phyloP scores from a whole-genome alignment of 2,113 vertebrate genomes.

The Rhea pennata region DNA sequence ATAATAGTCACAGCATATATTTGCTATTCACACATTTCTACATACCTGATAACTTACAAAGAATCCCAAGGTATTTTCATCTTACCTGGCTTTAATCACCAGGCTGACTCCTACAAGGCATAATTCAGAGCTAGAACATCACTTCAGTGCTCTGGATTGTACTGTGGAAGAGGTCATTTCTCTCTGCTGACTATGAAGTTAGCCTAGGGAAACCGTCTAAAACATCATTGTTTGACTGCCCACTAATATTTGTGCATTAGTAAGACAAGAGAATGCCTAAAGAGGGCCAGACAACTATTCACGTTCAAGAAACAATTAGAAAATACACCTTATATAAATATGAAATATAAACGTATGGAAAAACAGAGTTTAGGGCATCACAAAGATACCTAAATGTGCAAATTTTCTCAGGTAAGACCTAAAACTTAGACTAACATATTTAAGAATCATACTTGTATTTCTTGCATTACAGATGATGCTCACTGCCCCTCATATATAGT shows the following conservation, averaged over 20 bases:
- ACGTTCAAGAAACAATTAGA: background rate
- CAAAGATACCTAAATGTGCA: rapidly evolving
- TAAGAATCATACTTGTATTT: background rate
- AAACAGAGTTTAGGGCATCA: background rate
- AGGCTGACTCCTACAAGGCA: background rate
- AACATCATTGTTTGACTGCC: background rate
- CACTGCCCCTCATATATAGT: background rate
- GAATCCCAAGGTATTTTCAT: background rate
- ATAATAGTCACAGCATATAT: rapidly evolving
- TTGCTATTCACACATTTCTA: background rate
- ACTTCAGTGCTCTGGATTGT: background rate
- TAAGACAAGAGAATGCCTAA: background rate
- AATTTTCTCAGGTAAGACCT: background rate
- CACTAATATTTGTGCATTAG: background rate
- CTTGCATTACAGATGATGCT: background rate
- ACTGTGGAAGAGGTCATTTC: rapidly evolving
- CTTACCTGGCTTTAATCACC: background rate
- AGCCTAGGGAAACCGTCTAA: background rate
- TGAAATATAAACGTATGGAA: background rate
- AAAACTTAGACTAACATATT: background rate
- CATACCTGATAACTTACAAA: background rate
- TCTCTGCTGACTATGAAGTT: background rate
- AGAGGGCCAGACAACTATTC: background rate
- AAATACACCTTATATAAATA: background rate
- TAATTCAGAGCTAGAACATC: background rate